Conservation (phyloP, 2,797 vertebrate species). For the Buceros bicornis region DNA sequence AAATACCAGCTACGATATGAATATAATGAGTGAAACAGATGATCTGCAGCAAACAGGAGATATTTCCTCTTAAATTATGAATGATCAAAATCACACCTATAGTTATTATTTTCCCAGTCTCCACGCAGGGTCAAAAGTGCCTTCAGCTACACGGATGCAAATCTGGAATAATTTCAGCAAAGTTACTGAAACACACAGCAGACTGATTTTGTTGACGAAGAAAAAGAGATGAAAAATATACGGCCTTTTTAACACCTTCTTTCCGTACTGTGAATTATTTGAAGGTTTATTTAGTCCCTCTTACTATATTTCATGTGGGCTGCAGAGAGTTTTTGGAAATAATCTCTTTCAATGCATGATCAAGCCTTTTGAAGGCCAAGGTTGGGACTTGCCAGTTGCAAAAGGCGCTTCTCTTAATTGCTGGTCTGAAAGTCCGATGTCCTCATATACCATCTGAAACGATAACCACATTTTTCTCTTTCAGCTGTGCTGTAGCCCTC, state of each 20-base stretch:
- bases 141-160: constrained; percentile 23
- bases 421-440: constrained; percentile 4
- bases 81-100: constrained; percentile 65
- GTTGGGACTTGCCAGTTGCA: neutral
- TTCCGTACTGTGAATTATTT: constrained; percentile 17
- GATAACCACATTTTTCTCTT: constrained; percentile 34
- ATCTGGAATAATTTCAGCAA: constrained; percentile 29
- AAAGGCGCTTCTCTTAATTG: neutral
- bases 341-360: neutral
- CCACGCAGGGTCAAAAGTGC: constrained; percentile 47
- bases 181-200: neutral
- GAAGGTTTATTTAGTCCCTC: neutral
- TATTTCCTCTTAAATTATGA: constrained; percentile 66
- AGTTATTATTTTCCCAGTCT: constrained; percentile 63
- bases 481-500: constrained; percentile 10
- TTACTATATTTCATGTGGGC: neutral
- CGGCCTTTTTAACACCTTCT: constrained; percentile 21
- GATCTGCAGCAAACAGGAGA: constrained; percentile 74
- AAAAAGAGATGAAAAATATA: neutral
- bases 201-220: constrained; percentile 16
- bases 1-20: constrained; percentile 69
- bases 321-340: neutral
- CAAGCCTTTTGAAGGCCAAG: neutral
- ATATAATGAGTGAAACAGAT: constrained; percentile 77
- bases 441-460: constrained; percentile 45